phyloP scores from a whole-genome alignment of 1,140 invertebrate species.

The Copidosoma floridanum region DNA sequence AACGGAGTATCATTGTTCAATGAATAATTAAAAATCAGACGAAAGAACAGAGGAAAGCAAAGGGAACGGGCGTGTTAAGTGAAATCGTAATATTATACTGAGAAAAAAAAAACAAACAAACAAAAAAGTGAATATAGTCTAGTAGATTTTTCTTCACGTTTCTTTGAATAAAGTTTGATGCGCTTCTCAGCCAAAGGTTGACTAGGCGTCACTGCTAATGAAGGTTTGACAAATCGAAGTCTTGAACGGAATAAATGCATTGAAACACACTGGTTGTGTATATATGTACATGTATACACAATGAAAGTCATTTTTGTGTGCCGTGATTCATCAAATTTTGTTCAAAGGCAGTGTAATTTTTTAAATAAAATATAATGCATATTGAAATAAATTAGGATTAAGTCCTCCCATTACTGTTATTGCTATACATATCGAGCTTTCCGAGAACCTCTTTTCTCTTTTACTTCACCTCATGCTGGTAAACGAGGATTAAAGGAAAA shows the following conservation, averaged over 20 bases:
- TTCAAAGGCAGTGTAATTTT: constrained; percentile 48
- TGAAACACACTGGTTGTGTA: constrained; percentile 11
- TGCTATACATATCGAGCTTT: constrained; percentile 34
- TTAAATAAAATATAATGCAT: constrained; percentile 48
- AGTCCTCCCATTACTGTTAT: constrained; percentile 40
- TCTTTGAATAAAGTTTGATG: constrained; percentile 53
- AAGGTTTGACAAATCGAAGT: no score
- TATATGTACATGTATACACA: no score
- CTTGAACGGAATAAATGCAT: neutral
- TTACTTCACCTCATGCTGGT: constrained; percentile 27
- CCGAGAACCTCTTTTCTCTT: constrained; percentile 29
- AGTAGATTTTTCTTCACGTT: constrained; percentile 44
- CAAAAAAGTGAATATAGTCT: constrained; percentile 39
- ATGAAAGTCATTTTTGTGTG: constrained; percentile 17
- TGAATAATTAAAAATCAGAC: no score
- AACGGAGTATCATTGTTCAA: constrained; percentile 19
- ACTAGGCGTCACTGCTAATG: constrained; percentile 6
- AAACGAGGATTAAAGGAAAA: constrained; percentile 3
- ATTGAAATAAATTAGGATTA: constrained; percentile 47
- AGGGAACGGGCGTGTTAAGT: constrained; percentile 27
- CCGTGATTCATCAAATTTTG: constrained; percentile 46
- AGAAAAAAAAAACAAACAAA: constrained; percentile 26
- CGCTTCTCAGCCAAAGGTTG: constrained; percentile 18
- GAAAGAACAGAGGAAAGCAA: constrained; percentile 3
- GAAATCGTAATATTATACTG: constrained; percentile 32